Conservation (phyloP, 2,113 vertebrate species). For the Felis catus region F.catus_Fca126_mat1.0 CM031412.1:40776501-40777000, state of each 20-base stretch:
- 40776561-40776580: neutral
- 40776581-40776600: neutral
- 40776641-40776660: neutral
- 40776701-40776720: neutral
- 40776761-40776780: neutral
- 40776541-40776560: neutral
- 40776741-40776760: neutral
- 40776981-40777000: neutral
- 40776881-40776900: neutral
- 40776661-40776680: neutral
- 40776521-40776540: neutral
- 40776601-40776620: neutral
- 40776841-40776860: neutral
- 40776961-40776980: neutral
- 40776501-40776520: conserved; percentile 25
- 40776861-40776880: neutral
- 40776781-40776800: neutral
- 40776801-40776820: neutral
- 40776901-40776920: neutral
- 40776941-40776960: neutral
- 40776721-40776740: neutral
- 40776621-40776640: conserved; percentile 1
- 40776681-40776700: neutral
- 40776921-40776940: neutral
- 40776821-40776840: neutral